Conservation (phyloP, 2,888 invertebrate species). For the Drepanosiphum platanoidis region DNA sequence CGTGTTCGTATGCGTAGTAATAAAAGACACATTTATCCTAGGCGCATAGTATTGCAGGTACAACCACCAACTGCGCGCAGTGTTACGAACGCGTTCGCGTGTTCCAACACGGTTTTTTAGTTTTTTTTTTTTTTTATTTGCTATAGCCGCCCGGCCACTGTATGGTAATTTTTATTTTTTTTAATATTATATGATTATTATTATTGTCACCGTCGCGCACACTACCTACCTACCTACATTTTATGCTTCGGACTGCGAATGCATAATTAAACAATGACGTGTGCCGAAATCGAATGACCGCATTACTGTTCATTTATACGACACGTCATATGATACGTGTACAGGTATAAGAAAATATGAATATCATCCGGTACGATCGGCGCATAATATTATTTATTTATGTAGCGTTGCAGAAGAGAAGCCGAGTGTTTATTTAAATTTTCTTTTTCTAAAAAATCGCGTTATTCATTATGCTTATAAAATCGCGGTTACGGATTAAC, state of each 20-base stretch:
- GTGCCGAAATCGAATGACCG: slow-evolving; percentile 60
- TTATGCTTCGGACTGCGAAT: slow-evolving; percentile 56
- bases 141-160: no score
- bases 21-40: slow-evolving; percentile 5
- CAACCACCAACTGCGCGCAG: not conserved
- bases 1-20: slow-evolving; percentile 47
- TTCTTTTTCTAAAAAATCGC: no score
- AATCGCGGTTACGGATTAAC: no score
- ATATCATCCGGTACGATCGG: not conserved
- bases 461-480: no score
- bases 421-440: no score
- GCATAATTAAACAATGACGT: slow-evolving; percentile 54
- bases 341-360: no score
- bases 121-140: no score
- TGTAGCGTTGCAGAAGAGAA: not conserved
- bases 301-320: slow-evolving; percentile 35
- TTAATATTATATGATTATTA: slow-evolving; percentile 35
- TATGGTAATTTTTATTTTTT: slow-evolving; percentile 53
- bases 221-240: slow-evolving; percentile 48
- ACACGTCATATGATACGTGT: not conserved
- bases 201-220: slow-evolving; percentile 47
- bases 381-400: not conserved
- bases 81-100: not conserved
- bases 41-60: not conserved
- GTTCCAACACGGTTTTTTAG: not conserved